These are phyloP conservation scores for Zeuzera pyrina DNA, from an alignment of 2,888 invertebrate genomes.

Conservation along the genomic window DNA sequence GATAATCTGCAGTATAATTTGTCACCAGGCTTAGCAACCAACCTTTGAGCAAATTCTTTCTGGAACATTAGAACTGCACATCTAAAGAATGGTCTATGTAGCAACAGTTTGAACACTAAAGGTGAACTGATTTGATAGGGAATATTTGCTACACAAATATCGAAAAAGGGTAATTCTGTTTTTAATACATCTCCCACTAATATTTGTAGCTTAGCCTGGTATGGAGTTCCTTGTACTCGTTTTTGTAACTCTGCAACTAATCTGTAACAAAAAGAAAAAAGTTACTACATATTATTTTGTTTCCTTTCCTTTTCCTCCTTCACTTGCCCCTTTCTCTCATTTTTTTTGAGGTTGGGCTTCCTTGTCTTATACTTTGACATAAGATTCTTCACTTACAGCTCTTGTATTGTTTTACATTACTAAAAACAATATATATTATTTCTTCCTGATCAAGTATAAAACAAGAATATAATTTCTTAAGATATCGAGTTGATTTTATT, in stretches of 20 bases:
- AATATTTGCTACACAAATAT: constrained; percentile 98
- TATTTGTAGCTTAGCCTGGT: constrained; percentile 92
- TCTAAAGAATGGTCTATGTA: constrained; percentile 88
- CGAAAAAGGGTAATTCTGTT: constrained; percentile 95
- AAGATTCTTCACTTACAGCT: no score
- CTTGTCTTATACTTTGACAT: no score
- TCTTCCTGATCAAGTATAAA: background rate
- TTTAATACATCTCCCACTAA: constrained; percentile 96
- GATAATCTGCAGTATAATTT: constrained; percentile 97
- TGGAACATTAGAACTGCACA: constrained; percentile 99
- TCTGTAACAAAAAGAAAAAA: constrained; percentile 43
- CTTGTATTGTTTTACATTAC: background rate
- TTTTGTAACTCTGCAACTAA: constrained; percentile 98
- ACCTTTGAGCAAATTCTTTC: constrained; percentile 96
- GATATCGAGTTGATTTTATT: no score
- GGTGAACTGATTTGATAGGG: constrained; percentile 99
- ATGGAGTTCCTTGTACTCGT: constrained; percentile 91
- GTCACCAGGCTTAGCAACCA: constrained; percentile 97
- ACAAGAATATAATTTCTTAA: background rate
- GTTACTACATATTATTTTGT: constrained; percentile 2
- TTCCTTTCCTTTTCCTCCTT: no score
- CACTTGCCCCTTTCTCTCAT: no score
- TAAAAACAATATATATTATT: background rate
- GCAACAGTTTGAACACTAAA: constrained; percentile 92
- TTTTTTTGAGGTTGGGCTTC: no score